phyloP scores from a whole-genome alignment of 2,888 invertebrate species.

The Drosophila neotestacea region DNA sequence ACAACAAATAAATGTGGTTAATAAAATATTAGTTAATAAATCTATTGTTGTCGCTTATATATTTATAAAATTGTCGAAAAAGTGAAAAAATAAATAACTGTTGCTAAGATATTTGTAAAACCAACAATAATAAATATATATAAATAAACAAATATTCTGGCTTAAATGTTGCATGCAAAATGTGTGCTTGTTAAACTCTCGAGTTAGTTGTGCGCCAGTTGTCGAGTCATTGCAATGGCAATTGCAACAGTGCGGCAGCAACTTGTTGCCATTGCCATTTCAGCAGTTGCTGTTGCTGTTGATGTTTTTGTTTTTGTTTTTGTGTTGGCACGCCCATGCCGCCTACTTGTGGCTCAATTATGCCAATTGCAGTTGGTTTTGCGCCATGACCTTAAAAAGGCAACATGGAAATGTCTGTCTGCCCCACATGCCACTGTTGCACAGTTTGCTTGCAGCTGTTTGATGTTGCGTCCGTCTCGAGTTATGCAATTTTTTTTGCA shows the following conservation, averaged over 20 bases:
- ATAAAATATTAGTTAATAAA: too few relatives aligned
- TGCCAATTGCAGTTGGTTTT: slow-evolving; percentile 73
- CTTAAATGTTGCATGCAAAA: slow-evolving; percentile 1
- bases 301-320: slow-evolving; percentile 14
- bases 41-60: too few relatives aligned
- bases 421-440: slow-evolving; percentile 31
- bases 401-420: slow-evolving; percentile 76
- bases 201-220: not conserved
- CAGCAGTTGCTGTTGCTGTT: slow-evolving; percentile 6
- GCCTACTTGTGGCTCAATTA: slow-evolving; percentile 72
- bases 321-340: slow-evolving; percentile 23
- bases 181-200: not conserved
- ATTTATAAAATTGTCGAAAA: too few relatives aligned
- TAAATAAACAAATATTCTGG: too few relatives aligned
- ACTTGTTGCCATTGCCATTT: slow-evolving; percentile 72
- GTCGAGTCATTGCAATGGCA: not conserved
- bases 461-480: slow-evolving; percentile 58
- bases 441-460: slow-evolving; percentile 66
- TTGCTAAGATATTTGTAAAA: too few relatives aligned
- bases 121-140: too few relatives aligned
- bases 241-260: slow-evolving; percentile 47
- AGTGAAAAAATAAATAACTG: too few relatives aligned
- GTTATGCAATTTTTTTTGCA: slow-evolving; percentile 67
- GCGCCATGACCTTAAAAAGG: slow-evolving; percentile 81
- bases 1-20: too few relatives aligned